Base-by-base conservation (phyloP, 2,888 invertebrate genomes). In the Drosophila putrida region DNA sequence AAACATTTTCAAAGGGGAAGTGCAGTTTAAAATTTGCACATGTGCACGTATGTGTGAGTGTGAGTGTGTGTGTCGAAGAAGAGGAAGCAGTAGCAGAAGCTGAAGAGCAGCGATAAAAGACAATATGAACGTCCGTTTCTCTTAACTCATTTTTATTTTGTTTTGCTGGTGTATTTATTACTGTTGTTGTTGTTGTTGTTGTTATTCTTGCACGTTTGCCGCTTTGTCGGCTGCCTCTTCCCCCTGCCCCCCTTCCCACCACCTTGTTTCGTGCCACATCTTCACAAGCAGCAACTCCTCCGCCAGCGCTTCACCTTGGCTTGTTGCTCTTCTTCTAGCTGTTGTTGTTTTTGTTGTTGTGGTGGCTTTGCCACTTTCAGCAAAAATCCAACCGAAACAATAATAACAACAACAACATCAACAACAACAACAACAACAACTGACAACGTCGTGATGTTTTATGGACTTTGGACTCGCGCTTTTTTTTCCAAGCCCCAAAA, bases 381-480 rank as follows among this genome's bases (percentile, higher is more conserved):
- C 70, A 82, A 79, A 87, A 88, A 80, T 75, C 60, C 75, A 75
- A 77, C 46, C 63, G 55, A 84, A 84, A 65, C 72, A 84, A 70
- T 67, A 78, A 73, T 41, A 81, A 75, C 55, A 85, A 64, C 54
- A 80, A 62, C 55, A 72, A 27, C 57, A 36, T n/a, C n/a, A 58
- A 4, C 55, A 70, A 15, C 59, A 69, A 28, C 55, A 66, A 35
- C 44, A 75, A 65, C 65, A 75, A 36, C 74, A 78, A 78, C 79
- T 65, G 78, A 78, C 77, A 74, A 69, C 88, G 75, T 75, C 80
- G 77, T 85, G 83, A 86, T 86, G 83, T 88, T 88, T 88, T 88
- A 88, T 83, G 83, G 83, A 83, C 83, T 83, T 83, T 88, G 75
- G 88, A 83, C 83, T 88, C 71, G 78, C 78, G 75, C 76, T 77